Evolutionary conservation across 2,888 invertebrate species (phyloP).

Genomic region (Cheilosia soror): DNA sequence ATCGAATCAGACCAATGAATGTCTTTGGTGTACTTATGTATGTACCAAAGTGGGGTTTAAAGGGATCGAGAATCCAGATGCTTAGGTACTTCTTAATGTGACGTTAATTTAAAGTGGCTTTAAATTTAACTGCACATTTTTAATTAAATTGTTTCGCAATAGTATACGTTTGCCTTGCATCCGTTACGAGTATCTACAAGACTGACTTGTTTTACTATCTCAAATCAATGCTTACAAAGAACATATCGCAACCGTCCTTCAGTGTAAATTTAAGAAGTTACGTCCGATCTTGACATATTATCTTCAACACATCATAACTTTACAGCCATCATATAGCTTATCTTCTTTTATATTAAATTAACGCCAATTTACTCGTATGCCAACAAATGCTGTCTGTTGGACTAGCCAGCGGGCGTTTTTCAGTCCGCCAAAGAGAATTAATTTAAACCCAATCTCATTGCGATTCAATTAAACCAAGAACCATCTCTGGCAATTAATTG

Average conservation of each 20-base stretch:
- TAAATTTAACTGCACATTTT: neutral
- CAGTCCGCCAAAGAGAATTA: conserved; percentile 57
- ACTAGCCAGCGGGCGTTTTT: conserved; percentile 4
- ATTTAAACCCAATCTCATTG: conserved; percentile 68
- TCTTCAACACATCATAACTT: neutral
- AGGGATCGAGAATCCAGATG: too few species aligned
- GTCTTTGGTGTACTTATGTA: neutral
- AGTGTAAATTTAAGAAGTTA: conserved; percentile 11
- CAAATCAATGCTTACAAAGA: neutral
- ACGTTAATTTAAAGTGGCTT: neutral
- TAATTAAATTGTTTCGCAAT: neutral
- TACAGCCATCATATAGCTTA: neutral
- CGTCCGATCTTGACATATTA: conserved; percentile 1
- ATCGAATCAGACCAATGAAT: neutral
- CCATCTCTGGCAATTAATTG: conserved; percentile 67
- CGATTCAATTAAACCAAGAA: conserved; percentile 71
- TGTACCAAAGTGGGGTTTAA: neutral
- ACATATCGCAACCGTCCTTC: too few species aligned
- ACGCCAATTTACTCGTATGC: conserved; percentile 33
- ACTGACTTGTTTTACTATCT: neutral
- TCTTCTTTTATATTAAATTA: conserved; percentile 35
- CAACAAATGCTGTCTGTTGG: neutral
- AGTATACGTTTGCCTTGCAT: too few species aligned
- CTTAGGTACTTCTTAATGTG: neutral
- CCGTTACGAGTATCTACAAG: too few species aligned